These are phyloP conservation scores for Cephalotes varians DNA, from an alignment of 2,888 invertebrate species.

Conservation along the genomic window DNA sequence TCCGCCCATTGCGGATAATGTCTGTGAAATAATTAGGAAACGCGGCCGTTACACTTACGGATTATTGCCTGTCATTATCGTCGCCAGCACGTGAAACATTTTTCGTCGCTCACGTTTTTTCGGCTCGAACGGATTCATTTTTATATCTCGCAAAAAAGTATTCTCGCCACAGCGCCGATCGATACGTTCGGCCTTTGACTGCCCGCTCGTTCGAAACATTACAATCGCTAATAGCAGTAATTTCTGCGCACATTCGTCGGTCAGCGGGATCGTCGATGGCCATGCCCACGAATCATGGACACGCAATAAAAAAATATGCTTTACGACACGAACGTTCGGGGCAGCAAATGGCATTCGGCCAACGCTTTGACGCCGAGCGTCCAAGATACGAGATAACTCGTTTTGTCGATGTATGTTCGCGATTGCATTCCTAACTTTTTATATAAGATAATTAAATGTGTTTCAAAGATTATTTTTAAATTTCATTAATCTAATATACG, in stretches of 20 bases:
- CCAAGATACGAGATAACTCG: neutral
- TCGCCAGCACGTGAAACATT: constrained; percentile 63
- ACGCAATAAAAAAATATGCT: constrained; percentile 68
- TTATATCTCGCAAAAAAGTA: constrained; percentile 68
- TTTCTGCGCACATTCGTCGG: constrained; percentile 67
- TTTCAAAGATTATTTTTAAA: neutral
- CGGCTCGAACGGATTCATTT: constrained; percentile 62
- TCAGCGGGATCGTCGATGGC: constrained; percentile 64
- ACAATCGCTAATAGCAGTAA: constrained; percentile 76
- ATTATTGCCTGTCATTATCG: constrained; percentile 63
- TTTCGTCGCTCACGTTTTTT: constrained; percentile 61
- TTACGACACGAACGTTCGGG: constrained; percentile 67
- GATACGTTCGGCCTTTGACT: constrained; percentile 69
- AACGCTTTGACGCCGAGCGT: constrained; percentile 11
- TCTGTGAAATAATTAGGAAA: constrained; percentile 60
- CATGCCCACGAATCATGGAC: constrained; percentile 65
- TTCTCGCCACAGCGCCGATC: constrained; percentile 60
- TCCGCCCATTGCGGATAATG: constrained; percentile 6
- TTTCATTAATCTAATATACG: neutral
- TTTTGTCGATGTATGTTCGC: neutral
- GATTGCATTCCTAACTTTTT: neutral
- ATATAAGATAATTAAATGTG: neutral
- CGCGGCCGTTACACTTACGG: constrained; percentile 64
- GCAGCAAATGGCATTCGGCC: constrained; percentile 58
- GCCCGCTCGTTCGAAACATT: constrained; percentile 69